Percentiles rank a stretch among this genome's conserved stretches.
phyloP scores from a whole-genome alignment of 2,888 invertebrate genomes.

The Gastracanthus pulcherrimus region DNA sequence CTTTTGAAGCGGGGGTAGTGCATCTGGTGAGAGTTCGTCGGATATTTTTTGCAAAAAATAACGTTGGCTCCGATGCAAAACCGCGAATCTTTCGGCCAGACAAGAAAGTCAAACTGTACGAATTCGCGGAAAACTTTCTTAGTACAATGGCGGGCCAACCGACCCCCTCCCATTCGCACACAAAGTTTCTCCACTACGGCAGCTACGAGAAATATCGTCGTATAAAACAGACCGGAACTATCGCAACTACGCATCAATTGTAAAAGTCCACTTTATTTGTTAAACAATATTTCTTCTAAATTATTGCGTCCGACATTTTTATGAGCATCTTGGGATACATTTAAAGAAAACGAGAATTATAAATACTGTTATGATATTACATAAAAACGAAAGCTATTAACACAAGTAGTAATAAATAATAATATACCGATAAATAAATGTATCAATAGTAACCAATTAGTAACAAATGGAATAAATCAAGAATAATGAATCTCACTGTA shows the following conservation, averaged over 20 bases:
- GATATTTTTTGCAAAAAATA: conserved; percentile 1
- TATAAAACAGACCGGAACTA: conserved; percentile 30
- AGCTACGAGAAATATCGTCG: conserved; percentile 19
- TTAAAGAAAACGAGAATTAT: neutral
- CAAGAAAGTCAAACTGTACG: conserved; percentile 45
- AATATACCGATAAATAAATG: too few species aligned
- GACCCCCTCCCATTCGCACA: neutral
- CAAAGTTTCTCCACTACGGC: conserved; percentile 24
- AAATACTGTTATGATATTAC: neutral
- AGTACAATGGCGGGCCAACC: conserved; percentile 38
- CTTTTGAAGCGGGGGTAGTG: neutral
- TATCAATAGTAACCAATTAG: too few species aligned
- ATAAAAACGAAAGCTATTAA: too few species aligned
- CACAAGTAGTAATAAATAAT: too few species aligned
- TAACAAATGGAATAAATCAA: too few species aligned
- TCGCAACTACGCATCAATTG: conserved; percentile 21
- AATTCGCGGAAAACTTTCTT: conserved; percentile 41
- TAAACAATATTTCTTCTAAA: conserved; percentile 16
- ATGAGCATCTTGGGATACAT: neutral
- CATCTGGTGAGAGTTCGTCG: neutral
- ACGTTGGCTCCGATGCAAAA: conserved; percentile 43
- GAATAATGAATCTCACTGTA: too few species aligned
- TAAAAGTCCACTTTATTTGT: conserved; percentile 20
- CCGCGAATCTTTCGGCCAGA: conserved; percentile 34
- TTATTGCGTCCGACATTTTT: conserved; percentile 8